Evolutionary conservation across 2,797 vertebrate species (phyloP).

Genomic region (Sebastes steindachneri): DNA sequence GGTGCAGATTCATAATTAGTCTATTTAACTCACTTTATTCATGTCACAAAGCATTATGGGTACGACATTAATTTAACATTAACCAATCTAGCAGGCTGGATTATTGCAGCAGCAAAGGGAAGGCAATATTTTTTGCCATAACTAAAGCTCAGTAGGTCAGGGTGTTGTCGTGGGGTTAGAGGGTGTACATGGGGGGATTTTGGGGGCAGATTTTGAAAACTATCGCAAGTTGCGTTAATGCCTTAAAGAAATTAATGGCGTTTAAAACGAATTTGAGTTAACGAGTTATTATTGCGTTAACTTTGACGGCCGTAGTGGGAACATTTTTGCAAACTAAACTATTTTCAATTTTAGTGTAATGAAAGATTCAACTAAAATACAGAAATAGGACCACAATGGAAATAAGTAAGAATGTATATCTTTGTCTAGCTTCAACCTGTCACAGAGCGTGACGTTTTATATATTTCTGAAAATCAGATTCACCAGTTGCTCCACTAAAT

Average conservation of each 20-base stretch:
- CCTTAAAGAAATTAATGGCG: too few relatives aligned
- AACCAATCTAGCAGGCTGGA: background rate
- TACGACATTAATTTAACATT: background rate
- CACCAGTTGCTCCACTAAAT: constrained; percentile 3
- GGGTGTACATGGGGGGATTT: too few relatives aligned
- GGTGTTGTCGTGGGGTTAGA: too few relatives aligned
- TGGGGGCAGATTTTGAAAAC: too few relatives aligned
- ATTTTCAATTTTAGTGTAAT: background rate
- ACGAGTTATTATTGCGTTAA: too few relatives aligned
- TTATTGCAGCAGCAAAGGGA: background rate
- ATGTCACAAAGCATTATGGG: constrained; percentile 1
- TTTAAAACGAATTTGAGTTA: too few relatives aligned
- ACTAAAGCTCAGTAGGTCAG: too few relatives aligned
- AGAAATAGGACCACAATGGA: background rate
- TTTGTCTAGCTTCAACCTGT: background rate
- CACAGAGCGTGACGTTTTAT: background rate
- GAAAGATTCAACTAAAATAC: background rate
- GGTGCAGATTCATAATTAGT: constrained; percentile 5
- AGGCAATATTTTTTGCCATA: background rate
- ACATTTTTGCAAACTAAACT: background rate
- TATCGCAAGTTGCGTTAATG: too few relatives aligned
- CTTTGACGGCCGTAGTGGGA: too few relatives aligned
- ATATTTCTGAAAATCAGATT: background rate
- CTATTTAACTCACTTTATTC: constrained; percentile 12
- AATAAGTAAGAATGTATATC: background rate